phyloP scores from a whole-genome alignment of 2,888 invertebrate species.

The Trilocha varians region DNA sequence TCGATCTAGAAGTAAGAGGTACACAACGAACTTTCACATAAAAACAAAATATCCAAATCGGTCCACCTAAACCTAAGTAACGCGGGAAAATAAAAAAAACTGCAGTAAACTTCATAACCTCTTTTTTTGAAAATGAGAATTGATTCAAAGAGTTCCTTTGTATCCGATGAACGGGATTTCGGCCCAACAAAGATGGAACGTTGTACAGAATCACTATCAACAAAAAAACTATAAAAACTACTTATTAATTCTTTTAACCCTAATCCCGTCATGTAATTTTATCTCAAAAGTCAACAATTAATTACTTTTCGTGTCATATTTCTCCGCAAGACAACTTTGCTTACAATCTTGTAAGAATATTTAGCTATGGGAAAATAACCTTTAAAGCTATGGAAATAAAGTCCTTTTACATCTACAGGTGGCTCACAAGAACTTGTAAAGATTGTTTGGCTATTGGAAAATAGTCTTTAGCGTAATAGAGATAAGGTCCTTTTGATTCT shows the following conservation, averaged over 20 bases:
- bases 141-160: too few species aligned
- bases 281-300: not conserved
- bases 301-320: not conserved
- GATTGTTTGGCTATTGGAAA: not conserved
- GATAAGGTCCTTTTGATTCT: not conserved
- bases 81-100: too few species aligned
- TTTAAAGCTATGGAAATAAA: not conserved
- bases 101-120: too few species aligned
- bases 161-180: too few species aligned
- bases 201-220: too few species aligned
- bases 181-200: too few species aligned
- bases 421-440: slow-evolving; percentile 8
- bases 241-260: not conserved
- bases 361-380: not conserved
- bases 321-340: not conserved
- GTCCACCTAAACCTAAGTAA: too few species aligned
- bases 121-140: too few species aligned
- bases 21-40: too few species aligned
- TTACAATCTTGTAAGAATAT: not conserved
- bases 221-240: not conserved
- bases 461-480: not conserved
- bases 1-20: too few species aligned
- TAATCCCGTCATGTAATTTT: not conserved
- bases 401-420: not conserved
- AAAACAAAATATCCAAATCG: too few species aligned